Conservation (phyloP, 1,140 invertebrate genomes). For the roundworm (Caenorhabditis elegans) region WBcel235 BX284604.4:12441001-12441500, state of each 20-base stretch:
- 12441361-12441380: no score
- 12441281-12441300: background rate
- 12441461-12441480: background rate
- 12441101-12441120: background rate
- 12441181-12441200: background rate
- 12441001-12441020: background rate
- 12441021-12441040: background rate
- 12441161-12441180: background rate
- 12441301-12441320: background rate
- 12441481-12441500: background rate
- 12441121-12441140: background rate
- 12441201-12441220: no score
- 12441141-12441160: background rate
- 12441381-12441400: background rate
- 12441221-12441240: no score
- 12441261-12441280: background rate
- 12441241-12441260: no score
- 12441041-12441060: background rate
- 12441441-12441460: background rate
- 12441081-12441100: slow-evolving; percentile 1
- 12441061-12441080: background rate
- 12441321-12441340: slow-evolving; percentile 7
- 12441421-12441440: background rate
- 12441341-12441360: background rate
- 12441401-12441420: background rate